A percentile compares a stretch with the other conserved stretches of the same genome.
Conservation (phyloP, 2,797 vertebrate genomes). For the Gymnoscopelus microlampas region DNA sequence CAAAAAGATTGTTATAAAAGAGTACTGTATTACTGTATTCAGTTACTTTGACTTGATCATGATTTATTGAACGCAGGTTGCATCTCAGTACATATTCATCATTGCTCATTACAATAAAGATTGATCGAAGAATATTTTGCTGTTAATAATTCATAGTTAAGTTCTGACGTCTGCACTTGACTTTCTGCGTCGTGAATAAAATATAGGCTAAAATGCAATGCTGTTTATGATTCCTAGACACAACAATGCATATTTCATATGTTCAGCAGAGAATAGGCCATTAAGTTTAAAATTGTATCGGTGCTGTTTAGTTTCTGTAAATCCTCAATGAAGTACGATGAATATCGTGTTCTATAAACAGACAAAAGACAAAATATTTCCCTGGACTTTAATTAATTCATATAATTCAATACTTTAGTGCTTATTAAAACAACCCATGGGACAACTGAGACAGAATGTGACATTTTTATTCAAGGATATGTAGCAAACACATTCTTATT, state of each 20-base stretch:
- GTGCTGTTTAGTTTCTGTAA: conserved; percentile 6
- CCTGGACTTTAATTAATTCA: conserved; percentile 55
- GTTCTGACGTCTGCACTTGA: conserved; percentile 10
- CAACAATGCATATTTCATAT: conserved; percentile 1
- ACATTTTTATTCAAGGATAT: conserved; percentile 41
- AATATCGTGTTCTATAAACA: conserved; percentile 17
- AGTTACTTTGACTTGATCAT: neutral
- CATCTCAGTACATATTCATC: neutral
- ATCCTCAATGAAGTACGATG: conserved; percentile 8
- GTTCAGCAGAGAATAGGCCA: conserved; percentile 5
- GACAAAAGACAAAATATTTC: conserved; percentile 39
- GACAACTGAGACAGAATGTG: conserved; percentile 48
- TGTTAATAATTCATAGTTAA: conserved; percentile 8
- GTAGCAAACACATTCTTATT: conserved; percentile 41
- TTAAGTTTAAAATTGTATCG: neutral
- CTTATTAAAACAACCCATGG: conserved; percentile 47
- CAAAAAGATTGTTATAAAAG: neutral
- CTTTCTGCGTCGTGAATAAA: conserved; percentile 8
- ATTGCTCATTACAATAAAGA: conserved; percentile 3
- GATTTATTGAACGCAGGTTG: conserved; percentile 6
- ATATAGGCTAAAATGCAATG: conserved; percentile 14
- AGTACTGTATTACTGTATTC: neutral
- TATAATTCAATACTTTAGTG: conserved; percentile 43
- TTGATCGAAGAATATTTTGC: neutral
- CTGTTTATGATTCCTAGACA: conserved; percentile 2